Conservation (phyloP, 2,797 vertebrate genomes). For the Heteromormyrus szaboi region DNA sequence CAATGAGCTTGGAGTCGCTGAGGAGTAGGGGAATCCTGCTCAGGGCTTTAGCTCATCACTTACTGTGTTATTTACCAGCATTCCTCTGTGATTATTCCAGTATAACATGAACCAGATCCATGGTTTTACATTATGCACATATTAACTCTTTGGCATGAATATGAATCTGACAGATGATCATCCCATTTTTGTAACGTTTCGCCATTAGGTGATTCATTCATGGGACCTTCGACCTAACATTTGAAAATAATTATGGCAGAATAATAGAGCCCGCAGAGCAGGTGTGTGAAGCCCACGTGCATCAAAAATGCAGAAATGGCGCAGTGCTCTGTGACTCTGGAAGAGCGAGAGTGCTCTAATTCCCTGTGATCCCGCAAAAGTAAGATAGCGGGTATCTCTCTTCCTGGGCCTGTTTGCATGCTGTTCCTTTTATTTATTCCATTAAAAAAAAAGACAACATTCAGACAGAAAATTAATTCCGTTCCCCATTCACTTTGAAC, state of each 20-base stretch:
- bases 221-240: background rate
- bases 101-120: background rate
- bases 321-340: background rate
- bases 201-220: background rate
- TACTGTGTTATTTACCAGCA: background rate
- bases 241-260: background rate
- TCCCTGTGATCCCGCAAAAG: background rate
- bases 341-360: background rate
- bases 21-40: background rate
- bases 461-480: constrained; percentile 12
- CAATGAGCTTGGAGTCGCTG: background rate
- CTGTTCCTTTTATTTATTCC: constrained; percentile 12
- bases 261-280: background rate
- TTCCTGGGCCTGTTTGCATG: background rate
- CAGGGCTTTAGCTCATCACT: background rate
- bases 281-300: background rate
- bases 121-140: background rate
- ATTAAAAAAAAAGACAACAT: constrained; percentile 16
- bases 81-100: background rate
- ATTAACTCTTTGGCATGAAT: background rate
- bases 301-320: background rate
- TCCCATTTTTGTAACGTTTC: background rate
- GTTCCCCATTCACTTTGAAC: constrained; percentile 12
- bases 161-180: background rate
- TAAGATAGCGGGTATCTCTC: background rate